Percentiles rank a stretch among this genome's conserved stretches.
phyloP scores from a whole-genome alignment of 2,888 invertebrate species.

The Alentia gelatinosa region DNA sequence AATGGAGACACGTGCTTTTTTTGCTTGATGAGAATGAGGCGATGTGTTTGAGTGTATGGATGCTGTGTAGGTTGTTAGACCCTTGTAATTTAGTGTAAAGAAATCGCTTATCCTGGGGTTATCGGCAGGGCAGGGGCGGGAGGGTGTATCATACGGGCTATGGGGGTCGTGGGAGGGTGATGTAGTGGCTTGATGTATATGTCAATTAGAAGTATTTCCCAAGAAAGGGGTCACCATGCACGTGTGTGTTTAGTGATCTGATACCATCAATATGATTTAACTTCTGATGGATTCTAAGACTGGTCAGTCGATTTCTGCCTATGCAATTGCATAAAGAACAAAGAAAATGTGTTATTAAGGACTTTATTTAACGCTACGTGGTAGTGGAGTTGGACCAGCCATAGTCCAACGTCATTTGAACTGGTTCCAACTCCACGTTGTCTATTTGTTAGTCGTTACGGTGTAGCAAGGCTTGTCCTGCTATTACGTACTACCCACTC shows the following conservation, averaged over 20 bases:
- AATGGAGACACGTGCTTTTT: slow-evolving; percentile 16
- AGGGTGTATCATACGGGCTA: slow-evolving; percentile 37
- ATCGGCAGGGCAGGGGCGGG: background rate
- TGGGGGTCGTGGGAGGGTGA: background rate
- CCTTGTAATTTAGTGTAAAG: slow-evolving; percentile 53
- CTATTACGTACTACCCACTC: too few species aligned
- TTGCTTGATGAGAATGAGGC: slow-evolving; percentile 13
- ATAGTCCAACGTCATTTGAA: too few species aligned
- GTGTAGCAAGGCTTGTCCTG: too few species aligned
- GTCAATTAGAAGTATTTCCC: slow-evolving; percentile 23
- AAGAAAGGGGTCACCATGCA: background rate
- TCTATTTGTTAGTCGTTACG: too few species aligned
- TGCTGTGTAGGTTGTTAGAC: slow-evolving; percentile 37
- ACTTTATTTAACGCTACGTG: background rate
- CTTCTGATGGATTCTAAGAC: background rate
- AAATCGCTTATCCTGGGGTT: background rate
- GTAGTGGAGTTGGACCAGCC: background rate
- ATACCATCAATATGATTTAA: slow-evolving; percentile 12
- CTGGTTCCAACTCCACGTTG: too few species aligned
- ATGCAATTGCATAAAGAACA: slow-evolving; percentile 22
- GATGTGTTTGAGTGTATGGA: background rate
- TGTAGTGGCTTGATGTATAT: slow-evolving; percentile 39
- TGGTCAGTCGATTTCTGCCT: slow-evolving; percentile 42
- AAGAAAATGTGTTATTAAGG: background rate
- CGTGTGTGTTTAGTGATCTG: background rate